Base-by-base conservation (phyloP, 2,888 invertebrate species). In the Lottia gigantea region DNA sequence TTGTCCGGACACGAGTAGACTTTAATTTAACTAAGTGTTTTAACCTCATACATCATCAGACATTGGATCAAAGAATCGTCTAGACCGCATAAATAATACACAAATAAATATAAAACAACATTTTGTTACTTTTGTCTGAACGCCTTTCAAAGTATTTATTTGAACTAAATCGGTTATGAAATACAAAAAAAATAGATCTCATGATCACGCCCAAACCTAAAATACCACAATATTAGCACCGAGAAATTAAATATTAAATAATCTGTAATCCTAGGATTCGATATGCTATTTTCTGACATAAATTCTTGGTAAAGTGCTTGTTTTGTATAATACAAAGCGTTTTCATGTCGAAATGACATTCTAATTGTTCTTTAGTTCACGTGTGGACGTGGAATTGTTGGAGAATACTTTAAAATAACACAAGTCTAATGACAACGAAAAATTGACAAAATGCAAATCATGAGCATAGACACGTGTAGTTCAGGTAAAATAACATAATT, bases 11-110 rank as follows among this genome's bases (percentile, higher is more conserved):
- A 55, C 55, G 55, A 55, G 55, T 55, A 55, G 55, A 23, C 46
- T 70, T 70, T 70, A 70, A 70, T 70, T 66, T 66, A 62, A 66
- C 70, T 70, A 70, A 70, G 70, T 70, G 70, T 66, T 66, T 19
- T n/a, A 49, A 46, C 46, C 66, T 70, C 45, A 55, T 55, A 55
- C 55, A 55, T 55, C 55, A 23, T 55, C 55, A 23, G 19, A 55
- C 19, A 55, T 23, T 55, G 19, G 55, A 55, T 23, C 55, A 55
- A 55, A 23, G 12, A 14, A 4, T 55, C 12, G 55, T 19, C 55
- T 55, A 55, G 55, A 55, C 55, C 40, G 40, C 40, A 40, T 40
- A 40, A 40, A 40, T 40, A 40, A 40, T 40, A 40, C 40, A 40
- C 7, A 40, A 40, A 40, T 40, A 40, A 8, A 40, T 8, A 40